Evolutionary conservation across 2,113 vertebrate genomes (phyloP), one percentile per base, ranked within the genome.

Genomic region (Echinops telfairi): DNA sequence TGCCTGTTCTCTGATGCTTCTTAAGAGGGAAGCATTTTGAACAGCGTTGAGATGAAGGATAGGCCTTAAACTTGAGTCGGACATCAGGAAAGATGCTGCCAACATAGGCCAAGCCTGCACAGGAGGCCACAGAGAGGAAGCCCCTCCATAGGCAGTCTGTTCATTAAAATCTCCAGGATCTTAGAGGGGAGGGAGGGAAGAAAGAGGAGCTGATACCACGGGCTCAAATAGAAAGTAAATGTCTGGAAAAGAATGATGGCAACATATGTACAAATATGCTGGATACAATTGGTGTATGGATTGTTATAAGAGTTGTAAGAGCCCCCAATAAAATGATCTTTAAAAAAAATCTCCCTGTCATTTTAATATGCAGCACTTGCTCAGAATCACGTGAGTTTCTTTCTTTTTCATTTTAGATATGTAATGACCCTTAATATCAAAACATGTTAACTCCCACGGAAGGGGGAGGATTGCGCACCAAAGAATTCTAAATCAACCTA

Each of bases 371-470:
- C 10, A 14, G 40, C 75, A 33, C 77, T 79, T 84, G 60, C 71
- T 90, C 60, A 71, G 88, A 95, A 96, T 71, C 90, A 47, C 58
- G 20, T 58, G 79, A 11, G 20, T 76, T 81, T 89, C 85, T 93
- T 68, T 70, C 80, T 85, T 71, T 95, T 90, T 71, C 66, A 86
- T 93, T 96, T 91, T 81, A 86, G 76, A 86, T 96, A 64, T 66
- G 60, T 84, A 83, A 88, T 90, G 31, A 86, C 43, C 83, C 84
- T 93, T 92, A 80, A 75, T 88, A 94, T 75, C 53, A 90, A 83
- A 93, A 89, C 62, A 88, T 83, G 71, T 85, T 84, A 92, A 91
- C 89, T 91, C 80, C 80, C 88, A 83, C 60, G 36, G 58, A 70
- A 76, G 29, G 3, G 47, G 16, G 47, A 81, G 73, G 85, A 43